These are phyloP conservation scores for Tolypeutes matacus DNA, from an alignment of 2,797 vertebrate species.

Conservation along the genomic window DNA sequence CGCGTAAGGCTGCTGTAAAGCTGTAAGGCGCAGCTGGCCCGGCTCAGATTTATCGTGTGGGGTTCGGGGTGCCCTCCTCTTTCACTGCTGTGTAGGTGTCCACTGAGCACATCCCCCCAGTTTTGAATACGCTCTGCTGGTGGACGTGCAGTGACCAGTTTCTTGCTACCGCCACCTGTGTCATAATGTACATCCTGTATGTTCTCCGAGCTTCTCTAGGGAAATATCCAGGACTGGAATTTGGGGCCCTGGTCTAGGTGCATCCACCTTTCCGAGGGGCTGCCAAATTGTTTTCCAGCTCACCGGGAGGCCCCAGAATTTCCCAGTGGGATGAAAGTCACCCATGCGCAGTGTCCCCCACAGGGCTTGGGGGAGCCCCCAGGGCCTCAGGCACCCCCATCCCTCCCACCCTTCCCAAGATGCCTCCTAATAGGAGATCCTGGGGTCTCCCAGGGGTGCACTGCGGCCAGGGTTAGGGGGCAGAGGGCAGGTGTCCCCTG, in stretches of 20 bases:
- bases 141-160: background rate
- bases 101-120: accelerated
- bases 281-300: background rate
- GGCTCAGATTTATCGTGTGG: accelerated
- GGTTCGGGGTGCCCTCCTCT: accelerated
- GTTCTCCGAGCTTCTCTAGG: accelerated
- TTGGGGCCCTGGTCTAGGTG: accelerated
- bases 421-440: too few species aligned
- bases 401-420: too few species aligned
- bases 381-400: background rate
- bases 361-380: background rate
- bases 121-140: accelerated
- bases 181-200: too few species aligned
- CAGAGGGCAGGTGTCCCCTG: too few species aligned
- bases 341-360: background rate
- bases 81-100: background rate
- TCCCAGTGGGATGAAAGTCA: background rate
- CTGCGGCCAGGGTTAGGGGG: too few species aligned
- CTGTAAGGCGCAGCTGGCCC: background rate
- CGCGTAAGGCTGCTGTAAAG: too few species aligned
- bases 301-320: background rate
- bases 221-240: too few species aligned
- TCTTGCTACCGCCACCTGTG: accelerated
- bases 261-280: accelerated
- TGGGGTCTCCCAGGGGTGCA: too few species aligned